phyloP scores from a whole-genome alignment of 2,888 invertebrate genomes.

The Pammene fasciana region DNA sequence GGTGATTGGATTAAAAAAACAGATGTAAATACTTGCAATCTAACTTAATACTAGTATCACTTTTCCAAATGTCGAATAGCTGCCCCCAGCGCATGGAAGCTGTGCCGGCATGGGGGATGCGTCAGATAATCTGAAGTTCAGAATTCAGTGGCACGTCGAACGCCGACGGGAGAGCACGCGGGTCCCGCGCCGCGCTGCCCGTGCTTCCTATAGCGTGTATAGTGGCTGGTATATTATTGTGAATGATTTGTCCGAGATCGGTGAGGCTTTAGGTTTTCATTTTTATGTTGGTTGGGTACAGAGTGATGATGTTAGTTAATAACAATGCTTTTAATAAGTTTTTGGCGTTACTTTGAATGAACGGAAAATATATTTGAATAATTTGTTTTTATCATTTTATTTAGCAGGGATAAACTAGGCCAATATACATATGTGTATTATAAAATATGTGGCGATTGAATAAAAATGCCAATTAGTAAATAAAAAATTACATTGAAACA shows the following conservation, averaged over 20 bases:
- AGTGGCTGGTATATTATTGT: conserved; percentile 48
- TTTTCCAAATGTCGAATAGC: conserved; percentile 1
- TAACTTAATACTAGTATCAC: not conserved
- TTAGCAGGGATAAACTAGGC: too few species aligned
- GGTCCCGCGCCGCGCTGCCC: conserved; percentile 43
- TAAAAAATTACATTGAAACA: too few species aligned
- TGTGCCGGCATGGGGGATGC: conserved; percentile 62
- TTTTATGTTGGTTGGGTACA: not conserved
- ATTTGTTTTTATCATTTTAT: too few species aligned
- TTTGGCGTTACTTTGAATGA: not conserved
- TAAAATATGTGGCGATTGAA: too few species aligned
- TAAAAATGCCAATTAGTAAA: too few species aligned
- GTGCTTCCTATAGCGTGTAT: conserved; percentile 43
- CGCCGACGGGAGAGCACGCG: conserved; percentile 65
- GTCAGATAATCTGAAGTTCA: conserved; percentile 61
- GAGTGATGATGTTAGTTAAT: not conserved
- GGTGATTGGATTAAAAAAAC: too few species aligned
- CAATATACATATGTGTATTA: too few species aligned
- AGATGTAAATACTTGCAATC: not conserved
- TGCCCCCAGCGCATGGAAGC: conserved; percentile 49
- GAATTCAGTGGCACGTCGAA: conserved; percentile 69
- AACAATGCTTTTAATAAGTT: not conserved
- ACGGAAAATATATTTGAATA: not conserved
- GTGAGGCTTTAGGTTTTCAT: conserved; percentile 43
- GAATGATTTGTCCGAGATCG: conserved; percentile 53